Evolutionary conservation across 2,797 vertebrate species (phyloP).

Genomic region (Mycteria americana): DNA sequence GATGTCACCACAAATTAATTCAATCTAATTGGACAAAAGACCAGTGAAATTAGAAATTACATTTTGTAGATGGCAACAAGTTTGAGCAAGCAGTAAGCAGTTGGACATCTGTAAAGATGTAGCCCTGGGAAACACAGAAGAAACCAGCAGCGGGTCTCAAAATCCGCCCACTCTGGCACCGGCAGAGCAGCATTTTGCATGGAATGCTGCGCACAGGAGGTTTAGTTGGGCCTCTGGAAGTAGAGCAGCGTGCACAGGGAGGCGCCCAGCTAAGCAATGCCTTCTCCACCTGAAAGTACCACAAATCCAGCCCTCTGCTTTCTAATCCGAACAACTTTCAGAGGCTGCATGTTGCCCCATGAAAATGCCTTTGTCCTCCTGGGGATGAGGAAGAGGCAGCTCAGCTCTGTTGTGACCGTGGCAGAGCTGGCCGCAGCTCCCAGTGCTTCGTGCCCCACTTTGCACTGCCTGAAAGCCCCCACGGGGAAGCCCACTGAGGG

Average conservation of each 20-base stretch:
- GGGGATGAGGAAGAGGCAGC: background rate
- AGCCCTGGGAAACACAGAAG: too few species aligned
- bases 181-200: background rate
- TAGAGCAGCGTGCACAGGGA: rapidly evolving
- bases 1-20: background rate
- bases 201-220: rapidly evolving
- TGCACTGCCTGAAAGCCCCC: too few species aligned
- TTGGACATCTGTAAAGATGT: rapidly evolving
- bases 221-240: background rate
- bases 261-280: rapidly evolving
- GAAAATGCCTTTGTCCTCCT: background rate
- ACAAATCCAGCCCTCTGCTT: background rate
- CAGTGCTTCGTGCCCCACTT: rapidly evolving
- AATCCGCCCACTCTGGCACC: background rate
- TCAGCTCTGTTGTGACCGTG: background rate
- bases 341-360: rapidly evolving
- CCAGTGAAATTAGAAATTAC: background rate
- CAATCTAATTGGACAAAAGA: background rate
- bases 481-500: background rate
- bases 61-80: background rate
- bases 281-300: rapidly evolving
- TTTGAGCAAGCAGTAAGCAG: rapidly evolving
- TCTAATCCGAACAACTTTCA: rapidly evolving
- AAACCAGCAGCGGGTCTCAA: too few species aligned
- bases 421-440: rapidly evolving